Conservation (phyloP, 2,113 vertebrate genomes). For the Epinephelus lanceolatus region DNA sequence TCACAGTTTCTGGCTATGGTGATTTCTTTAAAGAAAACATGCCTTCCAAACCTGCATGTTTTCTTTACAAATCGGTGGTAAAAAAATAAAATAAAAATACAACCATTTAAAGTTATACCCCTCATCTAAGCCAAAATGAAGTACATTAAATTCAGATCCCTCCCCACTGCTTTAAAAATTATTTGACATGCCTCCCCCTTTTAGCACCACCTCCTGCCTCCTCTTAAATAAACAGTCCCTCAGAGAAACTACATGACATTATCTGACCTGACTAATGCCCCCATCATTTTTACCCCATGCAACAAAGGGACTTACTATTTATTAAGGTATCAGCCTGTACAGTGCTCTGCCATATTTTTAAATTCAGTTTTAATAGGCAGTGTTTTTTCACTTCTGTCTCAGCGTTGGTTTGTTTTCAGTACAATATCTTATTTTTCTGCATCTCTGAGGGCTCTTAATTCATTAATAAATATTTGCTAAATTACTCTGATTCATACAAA, state of each 20-base stretch:
- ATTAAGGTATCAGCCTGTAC: neutral
- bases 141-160: no score
- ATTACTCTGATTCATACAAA: slow-evolving; percentile 1
- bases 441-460: neutral
- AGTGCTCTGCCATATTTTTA: neutral
- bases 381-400: neutral
- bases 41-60: no score
- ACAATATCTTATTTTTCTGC: neutral
- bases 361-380: neutral
- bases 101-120: no score
- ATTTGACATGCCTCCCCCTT: no score
- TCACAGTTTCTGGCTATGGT: no score
- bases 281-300: neutral
- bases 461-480: neutral
- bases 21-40: no score
- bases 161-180: no score
- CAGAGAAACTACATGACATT: neutral
- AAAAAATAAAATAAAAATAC: no score
- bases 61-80: no score
- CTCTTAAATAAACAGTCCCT: no score
- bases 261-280: neutral
- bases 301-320: neutral
- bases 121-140: no score
- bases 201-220: no score
- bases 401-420: neutral